Base-by-base conservation (phyloP, 2,113 vertebrate genomes). In the Oryzias melastigma region DNA sequence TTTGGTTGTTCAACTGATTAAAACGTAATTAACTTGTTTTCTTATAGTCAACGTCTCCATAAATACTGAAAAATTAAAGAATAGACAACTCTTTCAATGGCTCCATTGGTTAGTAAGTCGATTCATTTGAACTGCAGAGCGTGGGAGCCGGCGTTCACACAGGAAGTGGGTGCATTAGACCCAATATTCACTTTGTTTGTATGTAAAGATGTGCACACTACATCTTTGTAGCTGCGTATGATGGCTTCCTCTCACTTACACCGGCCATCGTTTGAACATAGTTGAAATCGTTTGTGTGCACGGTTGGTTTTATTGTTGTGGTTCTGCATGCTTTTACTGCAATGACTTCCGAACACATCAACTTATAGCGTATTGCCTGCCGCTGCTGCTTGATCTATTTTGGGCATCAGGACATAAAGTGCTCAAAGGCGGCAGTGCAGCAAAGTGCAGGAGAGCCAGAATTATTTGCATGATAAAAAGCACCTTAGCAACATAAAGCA, bases 131-230 rank as follows among this genome's bases (percentile, higher is more conserved):
- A 24, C 51, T 45, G 10, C 27, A 7, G 58, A 53, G 45, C 50
- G 58, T 29, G 25, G n/a, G 46, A 29, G 57, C 62, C 56, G 45
- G 58, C 35, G 59, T 18, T 42, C 60, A 50, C 22, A 60, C 63
- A 83, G 81, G 70, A 83, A 75, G 53, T 65, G 35, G 40, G 12
- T 62, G 3, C 13, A 42, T 62, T 15, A 44, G 65, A 52, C 13
- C 3, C 14, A 25, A 56, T 15, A 13, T 29, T 1, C n/a, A 10
- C 12, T 4, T 1, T 19, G 44, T 2, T 7, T 15, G 17, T 10
- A 35, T 15, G 22, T 35, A 35, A 2, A 35, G 35, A 10, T 8
- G 10, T 35, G 35, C 35, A 35, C 10, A 2, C 10, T 35, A 12
- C 35, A 35, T 35, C 35, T 35, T 35, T 35, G 35, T 10, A 35